These are phyloP conservation scores for Alosa sapidissima DNA, from an alignment of 2,797 vertebrate species.

Conservation along the genomic window DNA sequence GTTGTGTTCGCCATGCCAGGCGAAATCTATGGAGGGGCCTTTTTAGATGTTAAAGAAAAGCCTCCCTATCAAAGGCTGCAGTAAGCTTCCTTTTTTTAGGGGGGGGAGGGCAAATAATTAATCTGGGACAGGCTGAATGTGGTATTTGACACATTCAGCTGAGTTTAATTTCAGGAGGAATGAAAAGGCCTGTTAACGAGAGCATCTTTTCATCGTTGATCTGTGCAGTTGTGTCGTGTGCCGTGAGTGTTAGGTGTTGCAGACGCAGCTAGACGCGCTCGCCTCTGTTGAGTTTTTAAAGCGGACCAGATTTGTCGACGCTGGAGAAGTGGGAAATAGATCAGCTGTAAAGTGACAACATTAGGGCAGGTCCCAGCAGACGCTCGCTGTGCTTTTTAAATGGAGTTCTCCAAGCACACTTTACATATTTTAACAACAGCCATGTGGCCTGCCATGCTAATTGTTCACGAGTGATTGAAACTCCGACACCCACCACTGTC, in stretches of 20 bases:
- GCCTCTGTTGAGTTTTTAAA: not conserved
- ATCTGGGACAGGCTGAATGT: constrained; percentile 69
- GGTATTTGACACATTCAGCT: constrained; percentile 68
- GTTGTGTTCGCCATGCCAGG: constrained; percentile 98
- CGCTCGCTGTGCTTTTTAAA: constrained; percentile 1
- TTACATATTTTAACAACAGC: constrained; percentile 38
- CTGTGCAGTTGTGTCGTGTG: constrained; percentile 34
- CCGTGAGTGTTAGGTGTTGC: not conserved
- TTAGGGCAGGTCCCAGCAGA: constrained; percentile 14
- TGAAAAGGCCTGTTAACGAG: constrained; percentile 53
- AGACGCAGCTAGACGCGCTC: not conserved
- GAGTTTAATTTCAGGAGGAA: constrained; percentile 54
- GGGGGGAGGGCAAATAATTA: constrained; percentile 61
- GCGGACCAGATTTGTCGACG: not conserved
- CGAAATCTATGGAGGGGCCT: constrained; percentile 99
- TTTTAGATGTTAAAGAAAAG: constrained; percentile 98
- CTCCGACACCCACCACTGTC: constrained; percentile 34
- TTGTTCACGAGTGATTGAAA: constrained; percentile 45
- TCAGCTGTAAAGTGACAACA: constrained; percentile 8
- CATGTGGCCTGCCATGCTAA: constrained; percentile 42
- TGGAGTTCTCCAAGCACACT: constrained; percentile 22
- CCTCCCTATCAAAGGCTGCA: constrained; percentile 94
- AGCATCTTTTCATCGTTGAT: constrained; percentile 50
- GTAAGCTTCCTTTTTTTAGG: constrained; percentile 75
- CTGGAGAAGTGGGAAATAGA: not conserved